Conservation (phyloP, 2,113 vertebrate species). For the Sinocyclocheilus grahami region DNA sequence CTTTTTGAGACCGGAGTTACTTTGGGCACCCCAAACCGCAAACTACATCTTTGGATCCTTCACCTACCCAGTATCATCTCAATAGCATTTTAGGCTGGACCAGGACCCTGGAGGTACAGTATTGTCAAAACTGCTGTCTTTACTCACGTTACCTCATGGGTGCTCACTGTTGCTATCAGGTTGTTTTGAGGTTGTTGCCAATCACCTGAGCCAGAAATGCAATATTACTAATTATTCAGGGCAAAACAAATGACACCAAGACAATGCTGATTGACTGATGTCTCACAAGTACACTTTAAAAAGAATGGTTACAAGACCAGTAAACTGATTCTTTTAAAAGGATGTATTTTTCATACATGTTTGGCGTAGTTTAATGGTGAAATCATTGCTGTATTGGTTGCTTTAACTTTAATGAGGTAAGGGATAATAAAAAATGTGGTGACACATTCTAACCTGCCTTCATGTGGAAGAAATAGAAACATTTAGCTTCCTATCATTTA, state of each 20-base stretch:
- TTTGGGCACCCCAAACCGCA: too few species aligned
- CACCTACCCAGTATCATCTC: too few species aligned
- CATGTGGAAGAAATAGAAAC: conserved; percentile 10
- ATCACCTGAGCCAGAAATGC: background rate
- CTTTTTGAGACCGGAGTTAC: too few species aligned
- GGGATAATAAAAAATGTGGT: background rate
- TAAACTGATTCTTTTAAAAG: background rate
- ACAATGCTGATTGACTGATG: background rate
- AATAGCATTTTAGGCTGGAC: too few species aligned
- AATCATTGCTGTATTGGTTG: background rate
- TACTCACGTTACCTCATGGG: background rate
- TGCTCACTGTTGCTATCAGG: background rate
- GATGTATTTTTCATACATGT: background rate
- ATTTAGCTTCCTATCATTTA: background rate
- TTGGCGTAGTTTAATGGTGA: background rate
- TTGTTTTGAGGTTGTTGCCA: background rate
- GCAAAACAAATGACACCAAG: background rate
- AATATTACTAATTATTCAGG: background rate
- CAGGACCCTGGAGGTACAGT: too few species aligned
- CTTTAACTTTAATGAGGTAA: background rate
- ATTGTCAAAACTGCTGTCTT: background rate
- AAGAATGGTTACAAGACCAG: background rate
- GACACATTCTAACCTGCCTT: conserved; percentile 3
- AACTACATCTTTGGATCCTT: too few species aligned
- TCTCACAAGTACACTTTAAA: background rate